Base-by-base conservation (phyloP, 2,797 vertebrate genomes). In the Gymnopithys bicolor region DNA sequence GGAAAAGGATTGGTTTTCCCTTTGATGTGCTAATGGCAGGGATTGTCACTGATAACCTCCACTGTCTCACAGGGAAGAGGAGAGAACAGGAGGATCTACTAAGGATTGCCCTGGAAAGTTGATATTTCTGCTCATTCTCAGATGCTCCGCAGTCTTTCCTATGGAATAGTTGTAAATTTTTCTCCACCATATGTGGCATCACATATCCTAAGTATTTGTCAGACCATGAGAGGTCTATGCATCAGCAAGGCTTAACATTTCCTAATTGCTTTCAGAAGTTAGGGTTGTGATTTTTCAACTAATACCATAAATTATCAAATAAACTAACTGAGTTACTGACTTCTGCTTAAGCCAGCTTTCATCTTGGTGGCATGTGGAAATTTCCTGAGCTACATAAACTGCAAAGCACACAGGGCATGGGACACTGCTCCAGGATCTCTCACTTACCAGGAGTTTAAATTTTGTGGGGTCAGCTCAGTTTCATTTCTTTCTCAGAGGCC, bases 101-200 rank as follows among this genome's bases (percentile, higher is more conserved):
- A 52, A 84, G 25, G 18, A 37, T 28, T 45, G 48, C 35, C n/a
- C 35, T 41, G 21, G 16, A 46, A 84, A 84, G 1, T 3, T 22
- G 12, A 2, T 24, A 13, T 73, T 89, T 63, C 58, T 84, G 23
- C 13, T 76, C 1, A 19, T 62, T 16, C 30, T 63, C 66, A 75
- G 9, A 27, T 25, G 5, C 6, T 51, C 27, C 21, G 19, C 18
- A 41, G n/a, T 4, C 13, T 58, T 22, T 11, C 3, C n/a, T 10
- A 5, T 1, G 5, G 23, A 67, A 45, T 41, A 73, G 6, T 6
- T 2, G 3, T 1, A 13, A 5, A 5, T 59, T 87, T 90, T 69
- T 49, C 28, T 59, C 28, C 32, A 37, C 1, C 6, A 53, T 4
- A 1, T 1, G 8, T 4, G 33, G 24, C 8, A 39, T 21, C 68